These are phyloP conservation scores for Netelia melanura DNA, from an alignment of 2,888 invertebrate genomes.

Conservation along the genomic window DNA sequence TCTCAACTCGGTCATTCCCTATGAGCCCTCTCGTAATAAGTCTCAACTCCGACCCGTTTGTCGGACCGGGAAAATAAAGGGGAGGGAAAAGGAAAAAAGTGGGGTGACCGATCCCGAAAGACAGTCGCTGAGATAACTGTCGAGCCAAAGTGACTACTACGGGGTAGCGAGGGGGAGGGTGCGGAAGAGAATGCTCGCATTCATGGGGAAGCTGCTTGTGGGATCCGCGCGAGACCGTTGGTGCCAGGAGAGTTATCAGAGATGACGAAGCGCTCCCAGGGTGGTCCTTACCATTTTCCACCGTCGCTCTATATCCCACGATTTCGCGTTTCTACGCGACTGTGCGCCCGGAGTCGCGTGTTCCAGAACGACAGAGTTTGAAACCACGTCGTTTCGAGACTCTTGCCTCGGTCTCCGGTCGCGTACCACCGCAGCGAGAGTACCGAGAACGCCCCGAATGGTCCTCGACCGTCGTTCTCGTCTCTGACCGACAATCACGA, in stretches of 20 bases:
- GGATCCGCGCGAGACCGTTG: conserved; percentile 58
- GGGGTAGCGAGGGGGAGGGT: conserved; percentile 11
- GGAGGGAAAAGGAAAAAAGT: conserved; percentile 31
- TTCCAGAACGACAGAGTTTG: conserved; percentile 58
- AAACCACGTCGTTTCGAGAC: conserved; percentile 55
- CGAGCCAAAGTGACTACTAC: conserved; percentile 48
- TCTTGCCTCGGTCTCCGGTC: conserved; percentile 10
- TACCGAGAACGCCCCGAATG: conserved; percentile 54
- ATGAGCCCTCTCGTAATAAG: conserved; percentile 48
- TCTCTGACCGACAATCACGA: conserved; percentile 57
- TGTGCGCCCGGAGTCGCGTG: conserved; percentile 31
- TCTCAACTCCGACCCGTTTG: conserved; percentile 36
- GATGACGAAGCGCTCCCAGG: conserved; percentile 83
- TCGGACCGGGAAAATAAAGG: conserved; percentile 26
- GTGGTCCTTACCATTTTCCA: conserved; percentile 80
- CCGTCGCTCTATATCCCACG: conserved; percentile 37
- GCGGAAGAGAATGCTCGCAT: conserved; percentile 24
- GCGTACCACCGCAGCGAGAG: conserved; percentile 16
- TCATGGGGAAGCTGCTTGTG: conserved; percentile 50
- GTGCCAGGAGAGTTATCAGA: conserved; percentile 81
- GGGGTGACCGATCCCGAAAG: conserved; percentile 57
- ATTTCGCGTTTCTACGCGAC: conserved; percentile 28
- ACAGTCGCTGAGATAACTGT: conserved; percentile 67
- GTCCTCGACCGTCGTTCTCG: conserved; percentile 54
- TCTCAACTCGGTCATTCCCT: conserved; percentile 40